Percentiles rank a stretch among this genome's conserved stretches.
These are phyloP conservation scores for Nibea coibor DNA, from an alignment of 2,113 vertebrate genomes.

Conservation along the genomic window DNA sequence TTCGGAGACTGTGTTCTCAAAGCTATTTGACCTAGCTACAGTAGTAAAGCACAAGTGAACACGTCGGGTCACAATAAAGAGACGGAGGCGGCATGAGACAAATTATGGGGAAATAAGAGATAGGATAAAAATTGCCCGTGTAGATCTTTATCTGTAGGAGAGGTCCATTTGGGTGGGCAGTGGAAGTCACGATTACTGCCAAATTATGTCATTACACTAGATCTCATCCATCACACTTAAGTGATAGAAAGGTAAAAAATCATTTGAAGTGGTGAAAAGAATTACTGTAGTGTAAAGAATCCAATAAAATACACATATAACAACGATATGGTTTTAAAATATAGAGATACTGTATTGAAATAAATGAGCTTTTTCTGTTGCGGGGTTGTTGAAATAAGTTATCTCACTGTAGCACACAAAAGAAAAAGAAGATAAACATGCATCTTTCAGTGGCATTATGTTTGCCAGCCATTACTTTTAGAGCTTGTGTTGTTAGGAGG, in stretches of 20 bases:
- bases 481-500: not conserved
- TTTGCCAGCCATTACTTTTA: not conserved
- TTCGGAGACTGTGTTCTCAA: constrained; percentile 11
- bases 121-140: constrained; percentile 49
- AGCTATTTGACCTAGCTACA: not conserved
- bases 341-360: no score
- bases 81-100: not conserved
- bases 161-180: constrained; percentile 48
- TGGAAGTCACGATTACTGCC: constrained; percentile 34
- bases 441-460: not conserved
- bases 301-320: not conserved
- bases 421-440: not conserved
- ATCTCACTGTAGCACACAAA: not conserved
- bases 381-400: not conserved
- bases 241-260: constrained; percentile 12
- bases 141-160: constrained; percentile 71
- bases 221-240: constrained; percentile 34
- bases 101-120: constrained; percentile 18
- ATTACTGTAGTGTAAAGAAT: not conserved
- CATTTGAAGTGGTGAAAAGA: not conserved
- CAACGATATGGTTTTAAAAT: no score
- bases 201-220: constrained; percentile 69
- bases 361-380: no score
- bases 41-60: not conserved
- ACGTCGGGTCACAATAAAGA: not conserved